Conservation (phyloP, 2,888 invertebrate species). For the Epinotia demarniana region DNA sequence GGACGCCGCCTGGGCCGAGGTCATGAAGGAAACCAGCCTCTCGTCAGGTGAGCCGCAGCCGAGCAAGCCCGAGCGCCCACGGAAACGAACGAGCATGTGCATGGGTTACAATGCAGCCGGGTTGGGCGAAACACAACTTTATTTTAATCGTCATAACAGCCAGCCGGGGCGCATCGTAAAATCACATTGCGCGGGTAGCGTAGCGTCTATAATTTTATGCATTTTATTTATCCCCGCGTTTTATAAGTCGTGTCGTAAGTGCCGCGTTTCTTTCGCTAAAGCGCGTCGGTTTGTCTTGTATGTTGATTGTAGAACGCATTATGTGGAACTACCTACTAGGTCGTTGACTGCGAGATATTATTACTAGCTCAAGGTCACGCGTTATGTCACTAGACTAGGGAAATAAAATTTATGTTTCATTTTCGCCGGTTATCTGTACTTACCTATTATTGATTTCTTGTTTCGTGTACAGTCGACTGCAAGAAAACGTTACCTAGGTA, state of each 20-base stretch:
- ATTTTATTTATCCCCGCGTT: background rate
- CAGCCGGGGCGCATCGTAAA: background rate
- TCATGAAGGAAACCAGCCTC: conserved; percentile 78
- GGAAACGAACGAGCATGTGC: conserved; percentile 16
- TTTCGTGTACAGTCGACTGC: too few relatives aligned
- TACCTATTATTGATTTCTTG: background rate
- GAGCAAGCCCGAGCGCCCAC: conserved; percentile 52
- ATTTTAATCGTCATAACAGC: background rate
- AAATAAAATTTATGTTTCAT: background rate
- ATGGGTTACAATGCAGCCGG: conserved; percentile 27
- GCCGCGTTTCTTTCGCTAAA: conserved; percentile 1
- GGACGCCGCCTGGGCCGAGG: conserved; percentile 80
- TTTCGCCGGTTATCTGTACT: background rate
- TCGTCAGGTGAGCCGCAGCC: conserved; percentile 72
- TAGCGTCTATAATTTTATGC: conserved; percentile 4
- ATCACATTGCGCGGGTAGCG: background rate
- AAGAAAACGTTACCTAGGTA: too few relatives aligned
- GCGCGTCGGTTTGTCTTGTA: conserved; percentile 3
- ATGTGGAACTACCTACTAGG: background rate
- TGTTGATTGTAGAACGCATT: background rate
- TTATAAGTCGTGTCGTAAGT: background rate
- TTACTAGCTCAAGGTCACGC: conserved; percentile 11
- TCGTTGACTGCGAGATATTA: background rate
- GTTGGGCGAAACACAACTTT: conserved; percentile 52
- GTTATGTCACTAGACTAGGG: background rate